phyloP scores from a whole-genome alignment of 2,797 vertebrate genomes.

The Sebastes ruberrimus region DNA sequence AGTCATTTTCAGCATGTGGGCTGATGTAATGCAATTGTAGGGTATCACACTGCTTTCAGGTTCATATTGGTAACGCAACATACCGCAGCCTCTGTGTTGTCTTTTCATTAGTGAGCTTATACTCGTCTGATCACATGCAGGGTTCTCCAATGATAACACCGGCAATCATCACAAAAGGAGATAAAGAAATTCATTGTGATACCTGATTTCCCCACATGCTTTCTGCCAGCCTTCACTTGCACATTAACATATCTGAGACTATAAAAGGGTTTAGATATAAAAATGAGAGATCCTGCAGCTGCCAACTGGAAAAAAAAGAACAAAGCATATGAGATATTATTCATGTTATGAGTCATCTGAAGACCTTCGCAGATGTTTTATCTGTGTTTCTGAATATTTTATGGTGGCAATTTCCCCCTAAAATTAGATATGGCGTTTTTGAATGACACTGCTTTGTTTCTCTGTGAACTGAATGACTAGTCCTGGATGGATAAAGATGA shows the following conservation, averaged over 20 bases:
- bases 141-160: neutral
- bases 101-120: conserved; percentile 17
- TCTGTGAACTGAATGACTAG: neutral
- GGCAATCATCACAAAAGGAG: conserved; percentile 4
- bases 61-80: neutral
- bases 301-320: neutral
- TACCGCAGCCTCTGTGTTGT: neutral
- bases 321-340: conserved; percentile 5
- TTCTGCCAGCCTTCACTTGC: neutral
- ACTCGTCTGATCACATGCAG: conserved; percentile 13
- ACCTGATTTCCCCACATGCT: neutral
- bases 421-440: conserved; percentile 1
- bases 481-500: neutral
- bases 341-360: conserved; percentile 25
- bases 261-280: neutral
- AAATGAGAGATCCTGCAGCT: neutral
- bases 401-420: neutral
- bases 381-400: conserved; percentile 31
- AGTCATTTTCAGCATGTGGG: conserved; percentile 5
- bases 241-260: conserved; percentile 10
- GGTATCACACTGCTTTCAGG: neutral
- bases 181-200: conserved; percentile 32
- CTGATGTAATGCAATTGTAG: conserved; percentile 9
- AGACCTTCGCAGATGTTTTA: neutral
- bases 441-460: neutral